Conservation (phyloP, 2,113 vertebrate species). For the Crotalus tigris region DNA sequence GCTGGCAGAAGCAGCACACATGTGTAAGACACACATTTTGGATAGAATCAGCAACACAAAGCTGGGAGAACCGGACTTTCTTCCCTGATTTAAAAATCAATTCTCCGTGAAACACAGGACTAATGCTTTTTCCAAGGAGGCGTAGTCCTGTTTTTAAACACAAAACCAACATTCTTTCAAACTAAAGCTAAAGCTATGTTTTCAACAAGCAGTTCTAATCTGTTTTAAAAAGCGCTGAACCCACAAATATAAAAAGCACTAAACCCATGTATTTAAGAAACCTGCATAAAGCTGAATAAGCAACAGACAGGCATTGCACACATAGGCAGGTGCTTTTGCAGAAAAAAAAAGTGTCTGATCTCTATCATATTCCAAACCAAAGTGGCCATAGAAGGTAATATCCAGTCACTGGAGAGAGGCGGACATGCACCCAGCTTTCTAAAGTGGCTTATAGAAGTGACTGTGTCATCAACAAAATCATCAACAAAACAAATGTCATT, state of each 20-base stretch:
- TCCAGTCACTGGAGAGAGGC: background rate
- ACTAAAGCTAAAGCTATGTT: background rate
- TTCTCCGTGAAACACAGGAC: background rate
- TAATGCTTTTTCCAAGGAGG: background rate
- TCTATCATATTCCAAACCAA: background rate
- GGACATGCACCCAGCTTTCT: background rate
- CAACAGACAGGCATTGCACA: background rate
- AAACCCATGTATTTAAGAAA: background rate
- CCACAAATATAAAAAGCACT: background rate
- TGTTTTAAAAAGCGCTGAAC: background rate
- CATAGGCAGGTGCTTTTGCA: background rate
- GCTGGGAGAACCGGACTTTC: background rate
- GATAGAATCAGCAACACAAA: background rate
- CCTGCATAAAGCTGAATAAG: background rate
- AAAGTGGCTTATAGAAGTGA: background rate
- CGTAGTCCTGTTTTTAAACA: background rate
- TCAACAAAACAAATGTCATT: background rate
- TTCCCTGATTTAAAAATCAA: background rate
- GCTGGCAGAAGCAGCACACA: background rate
- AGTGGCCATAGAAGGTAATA: background rate
- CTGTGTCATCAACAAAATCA: background rate
- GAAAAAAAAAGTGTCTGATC: background rate
- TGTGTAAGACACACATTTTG: background rate
- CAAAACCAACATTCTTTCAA: background rate
- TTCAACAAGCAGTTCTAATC: background rate